These are phyloP conservation scores for Lasioglossum leucozonium DNA, from an alignment of 2,888 invertebrate species.

Conservation along the genomic window DNA sequence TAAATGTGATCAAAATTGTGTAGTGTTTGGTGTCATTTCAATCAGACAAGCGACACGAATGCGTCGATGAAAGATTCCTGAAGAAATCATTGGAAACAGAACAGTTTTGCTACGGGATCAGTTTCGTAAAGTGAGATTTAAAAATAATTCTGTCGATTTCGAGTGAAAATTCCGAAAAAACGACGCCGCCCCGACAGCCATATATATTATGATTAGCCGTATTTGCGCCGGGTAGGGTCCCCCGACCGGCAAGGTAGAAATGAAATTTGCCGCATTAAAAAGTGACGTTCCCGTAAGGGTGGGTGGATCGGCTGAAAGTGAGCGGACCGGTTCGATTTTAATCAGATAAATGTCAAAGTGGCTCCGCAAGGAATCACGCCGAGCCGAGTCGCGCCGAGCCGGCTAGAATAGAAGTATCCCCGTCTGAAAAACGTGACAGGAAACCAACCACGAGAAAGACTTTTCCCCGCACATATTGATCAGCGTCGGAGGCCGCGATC, in stretches of 20 bases:
- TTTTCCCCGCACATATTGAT: conserved; percentile 70
- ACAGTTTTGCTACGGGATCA: not conserved
- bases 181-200: not conserved
- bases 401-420: conserved; percentile 61
- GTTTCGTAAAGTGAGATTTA: too few relatives aligned
- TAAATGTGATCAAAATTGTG: too few relatives aligned
- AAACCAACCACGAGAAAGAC: conserved; percentile 63
- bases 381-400: not conserved
- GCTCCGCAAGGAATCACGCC: conserved; percentile 54
- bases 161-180: not conserved
- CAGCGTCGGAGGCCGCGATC: conserved; percentile 48
- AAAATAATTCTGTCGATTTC: not conserved
- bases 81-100: not conserved
- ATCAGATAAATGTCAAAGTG: conserved; percentile 55
- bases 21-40: not conserved
- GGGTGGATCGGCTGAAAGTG: conserved; percentile 17
- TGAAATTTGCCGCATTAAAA: conserved; percentile 38
- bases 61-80: not conserved
- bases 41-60: not conserved
- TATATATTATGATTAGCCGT: not conserved
- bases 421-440: conserved; percentile 68
- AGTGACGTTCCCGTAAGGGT: not conserved
- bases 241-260: conserved; percentile 1
- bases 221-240: not conserved
- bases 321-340: conserved; percentile 43